These are phyloP conservation scores for Nettapus auritus DNA, from an alignment of 2,113 vertebrate genomes.

Conservation along the genomic window DNA sequence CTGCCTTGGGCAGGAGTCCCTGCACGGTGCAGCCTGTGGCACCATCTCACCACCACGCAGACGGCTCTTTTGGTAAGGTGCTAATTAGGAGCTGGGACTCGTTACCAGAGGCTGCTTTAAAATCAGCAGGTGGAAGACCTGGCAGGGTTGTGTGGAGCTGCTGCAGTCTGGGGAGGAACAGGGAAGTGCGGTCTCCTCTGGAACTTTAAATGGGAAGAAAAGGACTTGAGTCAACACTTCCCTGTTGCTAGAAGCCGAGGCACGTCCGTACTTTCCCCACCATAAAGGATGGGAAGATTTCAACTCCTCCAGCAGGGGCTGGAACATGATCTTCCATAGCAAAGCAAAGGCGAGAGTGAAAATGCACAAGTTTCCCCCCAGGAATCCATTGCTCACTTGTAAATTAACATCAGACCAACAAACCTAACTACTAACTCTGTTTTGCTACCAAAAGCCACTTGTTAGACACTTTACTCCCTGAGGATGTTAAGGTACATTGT, in stretches of 20 bases:
- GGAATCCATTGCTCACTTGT: too few relatives aligned
- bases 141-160: not conserved
- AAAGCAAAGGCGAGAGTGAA: not conserved
- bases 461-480: not conserved
- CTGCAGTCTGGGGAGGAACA: not conserved
- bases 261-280: not conserved
- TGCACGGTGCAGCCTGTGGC: too few relatives aligned
- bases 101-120: not conserved
- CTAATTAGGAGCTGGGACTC: accelerated
- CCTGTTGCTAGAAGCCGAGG: not conserved
- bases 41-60: accelerated
- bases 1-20: too few relatives aligned
- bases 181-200: not conserved
- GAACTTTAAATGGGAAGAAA: not conserved
- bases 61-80: accelerated
- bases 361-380: not conserved
- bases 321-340: not conserved
- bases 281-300: not conserved
- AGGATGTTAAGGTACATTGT: not conserved
- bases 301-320: not conserved
- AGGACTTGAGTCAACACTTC: not conserved
- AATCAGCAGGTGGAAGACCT: not conserved
- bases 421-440: not conserved
- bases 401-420: not conserved
- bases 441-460: not conserved